Conservation (phyloP, 1,140 invertebrate genomes). For the Apis florea region DNA sequence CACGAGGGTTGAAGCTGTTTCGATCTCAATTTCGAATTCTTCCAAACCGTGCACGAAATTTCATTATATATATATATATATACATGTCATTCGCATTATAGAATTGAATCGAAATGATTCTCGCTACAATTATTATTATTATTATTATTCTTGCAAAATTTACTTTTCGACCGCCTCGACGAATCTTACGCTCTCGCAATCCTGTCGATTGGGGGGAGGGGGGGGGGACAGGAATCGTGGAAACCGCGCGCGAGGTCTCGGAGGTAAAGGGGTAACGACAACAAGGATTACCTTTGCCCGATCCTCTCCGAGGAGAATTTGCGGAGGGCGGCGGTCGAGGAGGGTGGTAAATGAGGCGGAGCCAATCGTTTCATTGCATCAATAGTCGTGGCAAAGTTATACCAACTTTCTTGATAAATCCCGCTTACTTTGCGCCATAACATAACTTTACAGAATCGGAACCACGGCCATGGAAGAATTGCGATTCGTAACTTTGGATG, state of each 20-base stretch:
- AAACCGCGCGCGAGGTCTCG: not conserved
- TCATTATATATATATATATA: no score
- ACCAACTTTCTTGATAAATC: constrained; percentile 81
- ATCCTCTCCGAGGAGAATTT: constrained; percentile 33
- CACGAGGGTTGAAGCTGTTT: no score
- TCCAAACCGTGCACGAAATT: no score
- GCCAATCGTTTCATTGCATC: constrained; percentile 81
- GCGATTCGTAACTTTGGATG: constrained; percentile 81
- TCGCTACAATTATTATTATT: no score
- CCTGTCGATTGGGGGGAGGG: not conserved
- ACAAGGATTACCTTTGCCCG: constrained; percentile 59
- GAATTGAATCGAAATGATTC: no score
- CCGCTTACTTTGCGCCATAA: constrained; percentile 80
- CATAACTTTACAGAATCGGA: constrained; percentile 80
- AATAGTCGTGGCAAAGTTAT: constrained; percentile 79
- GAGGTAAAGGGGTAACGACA: constrained; percentile 52
- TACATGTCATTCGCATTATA: no score
- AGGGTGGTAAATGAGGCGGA: constrained; percentile 76
- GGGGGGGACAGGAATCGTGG: constrained; percentile 19
- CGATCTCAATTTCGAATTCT: no score
- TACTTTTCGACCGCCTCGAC: no score
- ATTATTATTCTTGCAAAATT: no score
- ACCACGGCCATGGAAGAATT: constrained; percentile 80
- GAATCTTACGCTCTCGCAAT: not conserved
- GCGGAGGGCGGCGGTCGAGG: constrained; percentile 41